Percentiles rank a stretch among this genome's conserved stretches.
phyloP scores from a whole-genome alignment of 2,113 vertebrate species.

The Petrocephalus zakoni region DNA sequence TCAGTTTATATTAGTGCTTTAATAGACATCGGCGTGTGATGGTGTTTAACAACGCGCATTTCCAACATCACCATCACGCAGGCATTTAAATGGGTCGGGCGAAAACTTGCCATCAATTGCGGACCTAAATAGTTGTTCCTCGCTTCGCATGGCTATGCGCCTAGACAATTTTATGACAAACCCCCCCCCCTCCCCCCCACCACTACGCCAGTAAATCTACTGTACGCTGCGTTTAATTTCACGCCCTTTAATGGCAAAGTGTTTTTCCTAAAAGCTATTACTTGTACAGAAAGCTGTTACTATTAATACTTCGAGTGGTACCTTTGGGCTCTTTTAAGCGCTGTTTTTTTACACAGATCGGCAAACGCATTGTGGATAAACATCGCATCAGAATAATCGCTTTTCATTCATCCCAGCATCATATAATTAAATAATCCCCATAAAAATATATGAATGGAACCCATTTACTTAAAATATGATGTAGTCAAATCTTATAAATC shows the following conservation, averaged over 20 bases:
- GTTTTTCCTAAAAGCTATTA: not conserved
- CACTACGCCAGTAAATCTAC: not conserved
- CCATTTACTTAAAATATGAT: not conserved
- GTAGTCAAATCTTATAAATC: not conserved
- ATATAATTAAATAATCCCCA: not conserved
- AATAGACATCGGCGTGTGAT: not conserved
- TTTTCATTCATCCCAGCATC: not conserved
- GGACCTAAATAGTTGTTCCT: not conserved
- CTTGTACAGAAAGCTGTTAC: not conserved
- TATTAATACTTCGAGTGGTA: not conserved
- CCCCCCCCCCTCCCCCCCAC: not conserved
- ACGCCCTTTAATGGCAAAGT: not conserved
- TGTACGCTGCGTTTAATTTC: conserved; percentile 8
- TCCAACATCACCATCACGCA: not conserved
- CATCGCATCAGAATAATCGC: not conserved
- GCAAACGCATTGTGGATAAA: not conserved
- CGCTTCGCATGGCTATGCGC: not conserved
- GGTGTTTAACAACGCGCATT: not conserved
- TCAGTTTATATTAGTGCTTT: not conserved
- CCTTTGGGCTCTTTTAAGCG: not conserved
- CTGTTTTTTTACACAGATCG: not conserved
- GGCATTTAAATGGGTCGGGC: not conserved
- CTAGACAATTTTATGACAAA: not conserved
- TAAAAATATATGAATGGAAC: not conserved
- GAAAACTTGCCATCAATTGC: not conserved